These are phyloP conservation scores for Tetraodon nigroviridis DNA, from an alignment of 2,113 vertebrate species.

Conservation along the genomic window DNA sequence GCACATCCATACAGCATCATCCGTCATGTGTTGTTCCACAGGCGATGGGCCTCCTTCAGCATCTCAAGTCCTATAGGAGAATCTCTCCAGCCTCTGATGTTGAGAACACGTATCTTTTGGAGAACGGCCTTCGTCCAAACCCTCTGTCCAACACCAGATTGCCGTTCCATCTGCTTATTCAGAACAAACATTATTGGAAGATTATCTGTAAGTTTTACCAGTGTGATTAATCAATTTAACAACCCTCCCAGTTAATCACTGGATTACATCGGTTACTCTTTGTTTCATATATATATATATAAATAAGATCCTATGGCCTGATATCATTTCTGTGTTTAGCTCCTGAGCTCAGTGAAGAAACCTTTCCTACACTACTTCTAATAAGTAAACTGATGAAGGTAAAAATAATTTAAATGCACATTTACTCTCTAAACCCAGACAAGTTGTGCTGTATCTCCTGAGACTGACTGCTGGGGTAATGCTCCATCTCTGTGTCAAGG, in stretches of 20 bases:
- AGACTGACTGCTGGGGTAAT: background rate
- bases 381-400: constrained; percentile 97
- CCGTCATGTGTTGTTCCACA: constrained; percentile 39
- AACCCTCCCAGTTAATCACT: too few relatives aligned
- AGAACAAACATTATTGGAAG: constrained; percentile 84
- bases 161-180: constrained; percentile 91
- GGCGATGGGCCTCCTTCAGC: constrained; percentile 87
- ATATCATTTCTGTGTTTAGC: constrained; percentile 65
- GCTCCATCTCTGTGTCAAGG: constrained; percentile 60
- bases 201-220: constrained; percentile 81
- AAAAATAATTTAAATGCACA: constrained; percentile 22
- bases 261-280: too few relatives aligned
- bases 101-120: constrained; percentile 83
- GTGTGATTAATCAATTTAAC: too few relatives aligned
- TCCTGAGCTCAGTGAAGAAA: constrained; percentile 88
- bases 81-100: constrained; percentile 80
- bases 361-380: constrained; percentile 87
- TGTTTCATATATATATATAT: too few relatives aligned
- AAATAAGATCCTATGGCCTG: too few relatives aligned
- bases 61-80: constrained; percentile 86
- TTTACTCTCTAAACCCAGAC: background rate
- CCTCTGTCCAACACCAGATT: constrained; percentile 78
- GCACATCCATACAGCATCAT: background rate
- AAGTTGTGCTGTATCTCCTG: background rate
- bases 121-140: constrained; percentile 76